Percentiles rank a stretch among this genome's conserved stretches.
Evolutionary conservation across 2,113 vertebrate species (phyloP).

Genomic region (Motacilla tschutschensis): DNA sequence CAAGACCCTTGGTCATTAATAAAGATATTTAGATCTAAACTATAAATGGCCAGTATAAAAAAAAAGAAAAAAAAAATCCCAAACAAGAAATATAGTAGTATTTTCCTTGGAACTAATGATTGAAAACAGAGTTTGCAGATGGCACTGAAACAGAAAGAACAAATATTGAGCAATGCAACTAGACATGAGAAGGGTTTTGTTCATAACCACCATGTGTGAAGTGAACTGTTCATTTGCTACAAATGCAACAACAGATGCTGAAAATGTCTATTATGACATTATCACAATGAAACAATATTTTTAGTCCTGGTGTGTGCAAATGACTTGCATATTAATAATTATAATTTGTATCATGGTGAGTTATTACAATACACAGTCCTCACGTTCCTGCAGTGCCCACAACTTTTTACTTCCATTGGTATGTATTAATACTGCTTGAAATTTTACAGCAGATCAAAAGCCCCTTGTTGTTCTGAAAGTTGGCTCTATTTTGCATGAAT

Average conservation of each 20-base stretch:
- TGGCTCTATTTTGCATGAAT: background rate
- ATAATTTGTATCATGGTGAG: background rate
- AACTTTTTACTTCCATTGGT: background rate
- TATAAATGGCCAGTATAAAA: background rate
- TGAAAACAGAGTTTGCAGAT: background rate
- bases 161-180: background rate
- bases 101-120: background rate
- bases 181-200: background rate
- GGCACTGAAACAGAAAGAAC: background rate
- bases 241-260: background rate
- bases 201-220: background rate
- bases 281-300: background rate
- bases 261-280: background rate
- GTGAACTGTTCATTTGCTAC: background rate
- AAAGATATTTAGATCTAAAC: background rate
- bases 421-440: background rate
- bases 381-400: background rate
- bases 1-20: background rate
- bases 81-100: background rate
- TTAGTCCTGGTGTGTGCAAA: background rate
- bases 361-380: background rate
- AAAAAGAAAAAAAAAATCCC: background rate
- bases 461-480: background rate
- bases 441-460: background rate
- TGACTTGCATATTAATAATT: background rate